These are phyloP conservation scores for Phoeniculus purpureus DNA, from an alignment of 2,797 vertebrate species.

Conservation along the genomic window DNA sequence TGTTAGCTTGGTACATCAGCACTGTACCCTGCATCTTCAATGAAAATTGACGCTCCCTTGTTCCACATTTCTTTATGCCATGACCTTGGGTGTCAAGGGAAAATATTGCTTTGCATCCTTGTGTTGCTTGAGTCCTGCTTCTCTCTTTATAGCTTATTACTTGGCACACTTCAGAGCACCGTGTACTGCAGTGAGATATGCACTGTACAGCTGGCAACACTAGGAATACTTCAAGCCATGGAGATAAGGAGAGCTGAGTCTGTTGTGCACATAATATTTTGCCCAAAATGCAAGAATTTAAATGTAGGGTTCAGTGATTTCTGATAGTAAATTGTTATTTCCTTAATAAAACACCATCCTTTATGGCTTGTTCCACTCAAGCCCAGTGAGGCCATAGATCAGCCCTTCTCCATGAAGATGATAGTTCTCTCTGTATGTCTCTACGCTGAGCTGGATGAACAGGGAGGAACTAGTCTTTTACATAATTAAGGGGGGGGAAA, in stretches of 20 bases:
- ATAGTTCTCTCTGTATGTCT: not conserved
- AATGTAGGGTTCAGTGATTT: conserved; percentile 35
- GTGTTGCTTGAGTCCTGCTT: conserved; percentile 66
- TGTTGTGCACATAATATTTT: conserved; percentile 19
- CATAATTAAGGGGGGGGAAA: not conserved
- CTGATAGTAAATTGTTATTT: not conserved
- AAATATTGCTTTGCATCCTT: conserved; percentile 74
- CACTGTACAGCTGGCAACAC: conserved; percentile 9
- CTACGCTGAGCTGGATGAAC: not conserved
- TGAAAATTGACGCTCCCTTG: conserved; percentile 70
- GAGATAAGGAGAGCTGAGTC: conserved; percentile 39
- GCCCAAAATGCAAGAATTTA: conserved; percentile 34
- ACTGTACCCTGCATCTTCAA: conserved; percentile 48
- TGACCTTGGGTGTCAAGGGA: conserved; percentile 78
- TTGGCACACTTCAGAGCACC: conserved; percentile 56
- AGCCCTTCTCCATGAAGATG: not conserved
- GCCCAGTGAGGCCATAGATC: not conserved
- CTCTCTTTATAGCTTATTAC: conserved; percentile 65
- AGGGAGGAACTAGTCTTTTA: not conserved
- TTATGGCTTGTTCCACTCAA: not conserved
- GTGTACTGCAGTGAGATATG: conserved; percentile 48
- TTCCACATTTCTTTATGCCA: conserved; percentile 52
- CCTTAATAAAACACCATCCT: not conserved
- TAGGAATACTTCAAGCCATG: conserved; percentile 21
- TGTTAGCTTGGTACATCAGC: conserved; percentile 51